A percentile compares a stretch with the other conserved stretches of the same genome.
These are phyloP conservation scores for Aporrectodea caliginosa DNA, from an alignment of 1,140 invertebrate species.

Conservation along the genomic window DNA sequence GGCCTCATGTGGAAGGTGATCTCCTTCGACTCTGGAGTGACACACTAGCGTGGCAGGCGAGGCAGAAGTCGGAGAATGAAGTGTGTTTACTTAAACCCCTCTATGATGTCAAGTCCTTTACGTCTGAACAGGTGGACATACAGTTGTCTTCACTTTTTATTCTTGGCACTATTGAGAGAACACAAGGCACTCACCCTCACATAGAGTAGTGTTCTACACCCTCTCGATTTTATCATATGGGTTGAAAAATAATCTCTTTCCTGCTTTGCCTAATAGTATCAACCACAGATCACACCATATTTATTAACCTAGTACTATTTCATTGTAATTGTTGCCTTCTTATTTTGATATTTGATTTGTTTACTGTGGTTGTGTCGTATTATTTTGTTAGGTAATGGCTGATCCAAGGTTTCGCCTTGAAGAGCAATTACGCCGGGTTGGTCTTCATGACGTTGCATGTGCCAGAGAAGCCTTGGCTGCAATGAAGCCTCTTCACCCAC, in stretches of 20 bases:
- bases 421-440: neutral
- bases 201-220: too few relatives aligned
- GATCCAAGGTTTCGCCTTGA: neutral
- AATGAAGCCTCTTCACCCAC: neutral
- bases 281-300: too few relatives aligned
- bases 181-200: too few relatives aligned
- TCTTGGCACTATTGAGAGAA: too few relatives aligned
- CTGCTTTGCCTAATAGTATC: too few relatives aligned
- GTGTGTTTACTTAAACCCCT: slow-evolving; percentile 45
- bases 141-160: too few relatives aligned
- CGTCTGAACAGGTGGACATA: slow-evolving; percentile 45
- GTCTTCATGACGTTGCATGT: neutral
- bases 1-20: slow-evolving; percentile 48
- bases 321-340: too few relatives aligned
- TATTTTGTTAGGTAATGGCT: neutral
- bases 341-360: too few relatives aligned
- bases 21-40: slow-evolving; percentile 43
- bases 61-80: slow-evolving; percentile 37
- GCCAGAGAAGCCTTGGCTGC: neutral
- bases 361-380: neutral
- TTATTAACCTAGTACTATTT: too few relatives aligned
- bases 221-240: too few relatives aligned
- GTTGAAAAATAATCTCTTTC: too few relatives aligned
- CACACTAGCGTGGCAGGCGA: slow-evolving; percentile 47
- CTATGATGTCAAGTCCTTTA: slow-evolving; percentile 47